A percentile compares a stretch with the other conserved stretches of the same genome.
Conservation (phyloP, 2,113 vertebrate genomes). For the Hystrix brachyura region DNA sequence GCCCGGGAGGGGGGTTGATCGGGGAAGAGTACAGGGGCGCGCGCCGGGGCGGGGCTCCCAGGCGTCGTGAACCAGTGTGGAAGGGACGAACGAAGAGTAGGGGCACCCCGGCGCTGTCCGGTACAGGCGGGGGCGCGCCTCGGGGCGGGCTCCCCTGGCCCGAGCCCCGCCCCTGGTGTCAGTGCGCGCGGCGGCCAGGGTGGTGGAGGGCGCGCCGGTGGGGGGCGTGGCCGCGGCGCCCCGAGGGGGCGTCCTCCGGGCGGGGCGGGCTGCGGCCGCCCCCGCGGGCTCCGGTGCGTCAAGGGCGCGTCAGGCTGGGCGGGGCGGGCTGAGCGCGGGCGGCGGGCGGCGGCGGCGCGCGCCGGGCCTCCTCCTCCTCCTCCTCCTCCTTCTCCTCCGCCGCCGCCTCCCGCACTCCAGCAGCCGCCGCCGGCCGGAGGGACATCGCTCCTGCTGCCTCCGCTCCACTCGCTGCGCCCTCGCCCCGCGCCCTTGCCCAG, state of each 20-base stretch:
- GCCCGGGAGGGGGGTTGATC: neutral
- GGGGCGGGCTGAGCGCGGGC: constrained; percentile 77
- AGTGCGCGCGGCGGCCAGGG: neutral
- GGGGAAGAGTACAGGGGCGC: neutral
- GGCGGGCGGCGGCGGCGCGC: constrained; percentile 77
- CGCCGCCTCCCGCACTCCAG: constrained; percentile 69
- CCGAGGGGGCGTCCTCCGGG: constrained; percentile 81
- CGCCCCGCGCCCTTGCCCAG: constrained; percentile 46
- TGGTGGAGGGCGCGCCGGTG: constrained; percentile 22
- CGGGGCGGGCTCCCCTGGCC: neutral
- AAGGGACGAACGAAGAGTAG: neutral
- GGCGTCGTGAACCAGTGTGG: neutral
- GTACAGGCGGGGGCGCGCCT: neutral
- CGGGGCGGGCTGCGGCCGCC: constrained; percentile 73
- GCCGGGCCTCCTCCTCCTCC: constrained; percentile 76
- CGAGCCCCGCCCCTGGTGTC: constrained; percentile 30
- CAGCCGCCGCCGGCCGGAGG: constrained; percentile 76
- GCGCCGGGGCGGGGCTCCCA: neutral
- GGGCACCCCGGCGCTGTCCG: neutral
- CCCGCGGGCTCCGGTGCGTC: constrained; percentile 84
- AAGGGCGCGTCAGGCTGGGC: constrained; percentile 83
- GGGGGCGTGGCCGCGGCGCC: constrained; percentile 72
- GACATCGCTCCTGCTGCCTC: constrained; percentile 60
- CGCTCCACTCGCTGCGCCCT: neutral
- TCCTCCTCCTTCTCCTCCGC: constrained; percentile 52